These are phyloP conservation scores for Pleuronectes platessa DNA, from an alignment of 2,113 vertebrate genomes.

Conservation along the genomic window DNA sequence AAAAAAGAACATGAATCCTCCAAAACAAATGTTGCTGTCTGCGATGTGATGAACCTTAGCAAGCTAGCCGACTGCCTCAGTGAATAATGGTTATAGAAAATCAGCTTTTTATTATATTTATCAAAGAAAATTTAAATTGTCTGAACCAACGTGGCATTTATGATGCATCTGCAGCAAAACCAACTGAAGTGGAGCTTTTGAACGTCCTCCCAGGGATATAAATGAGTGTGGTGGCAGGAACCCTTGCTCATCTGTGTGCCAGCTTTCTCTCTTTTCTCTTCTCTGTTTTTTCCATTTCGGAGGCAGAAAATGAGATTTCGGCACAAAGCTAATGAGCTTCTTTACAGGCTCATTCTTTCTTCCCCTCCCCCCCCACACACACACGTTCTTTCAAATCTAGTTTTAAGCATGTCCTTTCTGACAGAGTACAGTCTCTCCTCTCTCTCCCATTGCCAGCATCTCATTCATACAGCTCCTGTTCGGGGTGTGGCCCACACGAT, in stretches of 20 bases:
- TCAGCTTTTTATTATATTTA: too few species aligned
- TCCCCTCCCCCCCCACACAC: too few species aligned
- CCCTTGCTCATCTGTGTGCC: slow-evolving; percentile 15
- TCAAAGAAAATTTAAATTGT: neutral
- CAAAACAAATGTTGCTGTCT: neutral
- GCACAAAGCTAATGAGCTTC: slow-evolving; percentile 55
- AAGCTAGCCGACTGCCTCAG: neutral
- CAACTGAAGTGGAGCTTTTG: neutral
- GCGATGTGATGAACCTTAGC: neutral
- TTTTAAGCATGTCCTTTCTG: slow-evolving; percentile 4
- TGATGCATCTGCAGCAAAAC: neutral
- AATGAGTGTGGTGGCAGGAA: slow-evolving; percentile 4
- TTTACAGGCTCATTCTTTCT: slow-evolving; percentile 34
- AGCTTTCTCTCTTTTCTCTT: slow-evolving; percentile 33
- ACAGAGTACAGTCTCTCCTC: slow-evolving; percentile 1
- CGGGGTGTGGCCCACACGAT: slow-evolving; percentile 56
- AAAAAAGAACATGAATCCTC: neutral
- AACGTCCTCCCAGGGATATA: slow-evolving; percentile 1
- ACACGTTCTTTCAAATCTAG: slow-evolving; percentile 33
- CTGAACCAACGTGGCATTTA: neutral
- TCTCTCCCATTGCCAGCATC: slow-evolving; percentile 11
- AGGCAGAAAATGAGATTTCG: slow-evolving; percentile 49
- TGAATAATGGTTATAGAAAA: neutral
- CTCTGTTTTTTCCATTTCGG: slow-evolving; percentile 36
- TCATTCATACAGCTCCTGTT: slow-evolving; percentile 43